Conservation (phyloP, 2,113 vertebrate genomes). For the Rhizomys pruinosus region DNA sequence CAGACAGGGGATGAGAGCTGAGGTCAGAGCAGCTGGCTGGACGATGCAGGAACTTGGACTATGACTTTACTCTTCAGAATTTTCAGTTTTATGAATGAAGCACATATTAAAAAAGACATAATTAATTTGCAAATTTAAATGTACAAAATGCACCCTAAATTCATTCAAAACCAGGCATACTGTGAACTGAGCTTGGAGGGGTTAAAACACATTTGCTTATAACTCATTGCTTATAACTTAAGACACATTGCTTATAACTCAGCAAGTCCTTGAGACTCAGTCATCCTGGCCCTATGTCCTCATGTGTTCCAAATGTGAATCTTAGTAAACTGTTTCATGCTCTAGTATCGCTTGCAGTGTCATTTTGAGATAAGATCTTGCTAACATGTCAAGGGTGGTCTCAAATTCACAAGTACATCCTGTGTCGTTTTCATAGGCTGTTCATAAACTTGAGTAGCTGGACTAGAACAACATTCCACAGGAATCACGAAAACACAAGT, state of each 20-base stretch:
- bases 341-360: not conserved
- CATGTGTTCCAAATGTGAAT: not conserved
- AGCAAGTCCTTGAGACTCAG: no score
- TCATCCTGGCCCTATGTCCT: not conserved
- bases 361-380: not conserved
- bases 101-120: not conserved
- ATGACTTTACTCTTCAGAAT: not conserved
- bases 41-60: not conserved
- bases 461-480: no score
- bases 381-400: no score
- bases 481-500: not conserved
- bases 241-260: no score
- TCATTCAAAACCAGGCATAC: not conserved
- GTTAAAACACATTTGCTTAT: not conserved
- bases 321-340: not conserved
- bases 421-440: conserved; percentile 11
- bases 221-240: not conserved
- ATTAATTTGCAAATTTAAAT: conserved; percentile 4
- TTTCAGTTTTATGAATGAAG: conserved; percentile 38
- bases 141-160: not conserved
- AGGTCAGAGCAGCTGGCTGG: fast-evolving
- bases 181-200: not conserved
- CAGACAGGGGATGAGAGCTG: no score
- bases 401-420: not conserved
- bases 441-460: not conserved